Evolutionary conservation across 2,113 vertebrate species (phyloP), one percentile per base, ranked within the genome.

Genomic region (Lophochroa leadbeateri): DNA sequence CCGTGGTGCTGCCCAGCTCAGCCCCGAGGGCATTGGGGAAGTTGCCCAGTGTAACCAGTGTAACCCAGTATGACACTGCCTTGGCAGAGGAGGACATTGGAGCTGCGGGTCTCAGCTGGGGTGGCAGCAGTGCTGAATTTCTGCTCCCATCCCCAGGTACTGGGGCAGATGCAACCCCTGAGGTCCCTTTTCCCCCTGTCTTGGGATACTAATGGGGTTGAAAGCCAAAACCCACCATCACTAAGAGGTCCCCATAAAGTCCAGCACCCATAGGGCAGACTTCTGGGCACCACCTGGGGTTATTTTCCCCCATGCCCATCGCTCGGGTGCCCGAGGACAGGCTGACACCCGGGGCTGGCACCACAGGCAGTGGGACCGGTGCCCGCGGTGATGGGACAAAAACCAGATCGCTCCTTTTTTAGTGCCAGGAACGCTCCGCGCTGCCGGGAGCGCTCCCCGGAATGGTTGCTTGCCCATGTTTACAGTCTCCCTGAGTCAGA

Each of bases 341-440:
- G 39, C 39, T 37, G 90, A 67, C 5, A 9, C n/a, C 80, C 46
- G 4, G 0, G 53, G 61, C 37, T 1, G 0, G 52, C 80, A 41
- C 77, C 78, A 21, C 0, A 1, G 35, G 49, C 67, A 85, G 63
- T 0, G 0, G 96, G 78, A 71, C 75, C 0, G 0, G 25, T 71
- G 94, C 82, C 83, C 8, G 2, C 0, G 0, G 69, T 5, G 0
- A 19, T 9, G 2, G 79, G 82, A 96, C 92, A 75, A 76, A 93
- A 95, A 69, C 24, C 96, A 96, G 94, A 96, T 50, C 52, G 0
- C 94, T 96, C 95, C 96, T 97, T 96, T 96, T 96, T 96, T 94
- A 96, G 96, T 17, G 6, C 81, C 17, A 1, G 46, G 81, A 94
- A 83, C 0, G 43, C 72, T 70, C 71, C 1, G 7, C 2, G 13